Percentiles rank a stretch among this genome's conserved stretches.
These are phyloP conservation scores for Phrynocephalus vlangalii DNA, from an alignment of 2,797 vertebrate genomes.

Conservation along the genomic window DNA sequence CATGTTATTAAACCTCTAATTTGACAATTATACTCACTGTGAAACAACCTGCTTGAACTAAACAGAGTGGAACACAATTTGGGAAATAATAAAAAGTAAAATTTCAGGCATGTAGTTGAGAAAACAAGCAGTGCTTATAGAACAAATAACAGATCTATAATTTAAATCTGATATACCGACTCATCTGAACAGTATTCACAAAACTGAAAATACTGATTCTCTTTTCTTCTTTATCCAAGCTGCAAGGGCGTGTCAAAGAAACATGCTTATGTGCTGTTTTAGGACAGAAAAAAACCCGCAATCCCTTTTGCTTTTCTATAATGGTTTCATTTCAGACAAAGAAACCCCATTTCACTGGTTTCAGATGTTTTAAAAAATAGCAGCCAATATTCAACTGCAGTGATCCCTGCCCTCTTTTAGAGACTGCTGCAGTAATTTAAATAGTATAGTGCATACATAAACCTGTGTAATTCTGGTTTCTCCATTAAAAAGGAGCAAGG, in stretches of 20 bases:
- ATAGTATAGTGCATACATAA: not conserved
- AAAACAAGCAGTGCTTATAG: conserved; percentile 42
- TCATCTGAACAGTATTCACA: not conserved
- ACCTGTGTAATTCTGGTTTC: not conserved
- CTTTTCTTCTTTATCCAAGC: not conserved
- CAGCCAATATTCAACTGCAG: not conserved
- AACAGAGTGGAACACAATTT: conserved; percentile 71
- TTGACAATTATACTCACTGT: conserved; percentile 64
- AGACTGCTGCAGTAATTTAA: not conserved
- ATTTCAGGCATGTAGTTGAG: conserved; percentile 21
- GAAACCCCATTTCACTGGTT: not conserved
- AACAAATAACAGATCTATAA: conserved; percentile 10
- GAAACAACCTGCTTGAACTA: conserved; percentile 69
- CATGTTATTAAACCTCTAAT: conserved; percentile 59
- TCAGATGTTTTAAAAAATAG: not conserved
- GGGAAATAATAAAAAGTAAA: conserved; percentile 47
- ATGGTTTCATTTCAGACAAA: not conserved
- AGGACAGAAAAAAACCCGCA: not conserved
- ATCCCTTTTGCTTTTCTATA: not conserved
- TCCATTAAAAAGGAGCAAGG: not conserved
- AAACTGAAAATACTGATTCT: conserved; percentile 9
- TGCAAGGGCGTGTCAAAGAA: not conserved
- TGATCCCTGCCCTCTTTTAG: not conserved
- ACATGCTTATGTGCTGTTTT: not conserved
- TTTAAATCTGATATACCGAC: not conserved